Evolutionary conservation across 2,797 vertebrate genomes (phyloP).

Genomic region (Diglossa cyanea): DNA sequence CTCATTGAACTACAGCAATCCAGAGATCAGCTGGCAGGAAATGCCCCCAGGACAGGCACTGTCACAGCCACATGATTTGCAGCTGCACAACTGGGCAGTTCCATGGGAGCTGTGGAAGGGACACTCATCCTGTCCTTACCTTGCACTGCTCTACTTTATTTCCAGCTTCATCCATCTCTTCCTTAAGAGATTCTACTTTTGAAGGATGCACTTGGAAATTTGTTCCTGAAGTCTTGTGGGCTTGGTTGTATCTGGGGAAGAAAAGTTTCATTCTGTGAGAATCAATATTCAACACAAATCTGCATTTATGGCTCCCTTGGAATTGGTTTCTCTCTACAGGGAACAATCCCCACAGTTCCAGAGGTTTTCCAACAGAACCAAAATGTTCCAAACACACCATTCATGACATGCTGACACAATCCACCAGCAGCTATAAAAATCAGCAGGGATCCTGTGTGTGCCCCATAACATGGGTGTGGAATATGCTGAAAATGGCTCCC

Average conservation of each 20-base stretch:
- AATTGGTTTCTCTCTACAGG: background rate
- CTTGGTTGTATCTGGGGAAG: slow-evolving; percentile 90
- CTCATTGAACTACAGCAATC: background rate
- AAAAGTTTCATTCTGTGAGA: background rate
- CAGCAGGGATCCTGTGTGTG: background rate
- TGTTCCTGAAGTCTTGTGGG: slow-evolving; percentile 96
- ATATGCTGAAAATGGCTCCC: background rate
- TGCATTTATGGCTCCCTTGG: background rate
- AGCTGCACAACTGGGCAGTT: background rate
- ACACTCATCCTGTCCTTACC: slow-evolving; percentile 70
- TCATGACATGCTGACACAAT: background rate
- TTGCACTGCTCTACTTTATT: slow-evolving; percentile 99
- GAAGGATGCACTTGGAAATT: slow-evolving; percentile 97
- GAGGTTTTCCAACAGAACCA: background rate
- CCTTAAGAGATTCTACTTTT: slow-evolving; percentile 94
- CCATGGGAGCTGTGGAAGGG: background rate
- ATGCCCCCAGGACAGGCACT: background rate
- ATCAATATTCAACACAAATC: background rate
- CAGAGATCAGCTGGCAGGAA: background rate
- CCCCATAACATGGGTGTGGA: background rate
- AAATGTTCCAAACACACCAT: background rate
- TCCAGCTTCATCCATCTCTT: slow-evolving; percentile 97
- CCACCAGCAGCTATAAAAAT: background rate
- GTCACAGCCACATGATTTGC: background rate
- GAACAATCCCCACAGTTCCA: background rate